phyloP scores from a whole-genome alignment of 2,888 invertebrate genomes.

The Drosophila falleni region DNA sequence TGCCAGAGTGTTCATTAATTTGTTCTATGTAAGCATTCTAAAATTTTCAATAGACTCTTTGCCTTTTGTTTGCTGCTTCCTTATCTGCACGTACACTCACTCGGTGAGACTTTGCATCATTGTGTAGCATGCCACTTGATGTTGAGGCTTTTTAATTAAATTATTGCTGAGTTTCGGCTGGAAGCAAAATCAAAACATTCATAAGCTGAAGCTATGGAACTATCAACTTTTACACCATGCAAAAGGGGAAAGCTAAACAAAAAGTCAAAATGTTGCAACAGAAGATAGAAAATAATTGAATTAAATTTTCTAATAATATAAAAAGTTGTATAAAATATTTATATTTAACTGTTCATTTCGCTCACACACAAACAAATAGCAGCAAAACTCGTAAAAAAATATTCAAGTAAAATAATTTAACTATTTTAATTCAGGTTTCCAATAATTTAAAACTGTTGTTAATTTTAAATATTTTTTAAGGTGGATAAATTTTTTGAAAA shows the following conservation, averaged over 20 bases:
- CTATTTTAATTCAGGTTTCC: background rate
- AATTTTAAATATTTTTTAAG: no score
- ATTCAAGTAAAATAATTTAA: background rate
- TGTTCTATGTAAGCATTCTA: constrained; percentile 11
- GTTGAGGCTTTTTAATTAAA: constrained; percentile 57
- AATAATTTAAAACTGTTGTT: background rate
- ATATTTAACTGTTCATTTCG: background rate
- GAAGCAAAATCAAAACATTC: background rate
- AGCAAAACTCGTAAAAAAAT: background rate
- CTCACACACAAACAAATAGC: background rate
- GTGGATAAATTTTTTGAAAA: no score
- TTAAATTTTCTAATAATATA: background rate
- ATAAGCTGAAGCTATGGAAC: background rate
- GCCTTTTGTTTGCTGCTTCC: constrained; percentile 42
- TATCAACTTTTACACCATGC: background rate
- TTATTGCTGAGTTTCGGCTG: constrained; percentile 6
- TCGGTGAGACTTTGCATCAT: constrained; percentile 15
- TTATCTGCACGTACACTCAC: constrained; percentile 64
- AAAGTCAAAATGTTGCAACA: background rate
- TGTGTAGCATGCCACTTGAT: constrained; percentile 16
- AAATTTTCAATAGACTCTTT: background rate
- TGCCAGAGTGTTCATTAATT: constrained; percentile 33
- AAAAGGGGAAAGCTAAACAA: background rate
- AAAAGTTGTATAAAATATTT: background rate
- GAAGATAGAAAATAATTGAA: background rate